phyloP scores from a whole-genome alignment of 35 echinoderm and acorn worm genomes.

The Apostichopus japonicus region DNA sequence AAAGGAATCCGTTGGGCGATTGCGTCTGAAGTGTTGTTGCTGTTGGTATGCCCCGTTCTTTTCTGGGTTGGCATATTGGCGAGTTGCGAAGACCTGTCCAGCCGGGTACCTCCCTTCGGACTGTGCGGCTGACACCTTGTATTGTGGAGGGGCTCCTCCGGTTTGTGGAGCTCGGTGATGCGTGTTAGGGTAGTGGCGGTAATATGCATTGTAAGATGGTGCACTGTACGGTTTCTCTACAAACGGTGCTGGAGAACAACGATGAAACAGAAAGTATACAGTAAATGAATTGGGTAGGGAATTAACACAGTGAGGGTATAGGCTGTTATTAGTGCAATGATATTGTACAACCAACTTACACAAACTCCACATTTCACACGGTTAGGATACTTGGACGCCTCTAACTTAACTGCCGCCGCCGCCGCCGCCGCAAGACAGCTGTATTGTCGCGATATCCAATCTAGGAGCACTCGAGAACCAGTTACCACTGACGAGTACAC shows the following conservation, averaged over 20 bases:
- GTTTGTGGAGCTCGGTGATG: background rate
- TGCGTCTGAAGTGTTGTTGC: constrained; percentile 7
- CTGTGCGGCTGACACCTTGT: background rate
- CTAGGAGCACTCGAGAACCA: no score
- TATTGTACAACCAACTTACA: no score
- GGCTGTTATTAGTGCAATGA: no score
- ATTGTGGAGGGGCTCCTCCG: background rate
- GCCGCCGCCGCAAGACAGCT: no score
- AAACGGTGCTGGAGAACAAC: constrained; percentile 16
- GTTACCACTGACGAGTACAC: no score
- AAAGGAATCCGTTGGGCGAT: constrained; percentile 22
- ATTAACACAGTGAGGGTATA: no score
- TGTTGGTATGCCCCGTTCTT: background rate
- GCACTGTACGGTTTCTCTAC: constrained; percentile 46
- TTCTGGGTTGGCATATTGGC: constrained; percentile 10
- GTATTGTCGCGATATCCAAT: no score
- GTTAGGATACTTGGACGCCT: no score
- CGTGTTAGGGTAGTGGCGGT: constrained; percentile 31
- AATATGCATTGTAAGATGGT: constrained; percentile 49
- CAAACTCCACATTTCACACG: no score
- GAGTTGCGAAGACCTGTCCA: constrained; percentile 23
- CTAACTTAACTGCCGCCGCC: no score
- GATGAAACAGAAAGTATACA: background rate
- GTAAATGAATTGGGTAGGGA: no score
- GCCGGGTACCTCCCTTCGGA: background rate